These are phyloP conservation scores for Mycteria americana DNA, from an alignment of 2,797 vertebrate genomes.

Conservation along the genomic window DNA sequence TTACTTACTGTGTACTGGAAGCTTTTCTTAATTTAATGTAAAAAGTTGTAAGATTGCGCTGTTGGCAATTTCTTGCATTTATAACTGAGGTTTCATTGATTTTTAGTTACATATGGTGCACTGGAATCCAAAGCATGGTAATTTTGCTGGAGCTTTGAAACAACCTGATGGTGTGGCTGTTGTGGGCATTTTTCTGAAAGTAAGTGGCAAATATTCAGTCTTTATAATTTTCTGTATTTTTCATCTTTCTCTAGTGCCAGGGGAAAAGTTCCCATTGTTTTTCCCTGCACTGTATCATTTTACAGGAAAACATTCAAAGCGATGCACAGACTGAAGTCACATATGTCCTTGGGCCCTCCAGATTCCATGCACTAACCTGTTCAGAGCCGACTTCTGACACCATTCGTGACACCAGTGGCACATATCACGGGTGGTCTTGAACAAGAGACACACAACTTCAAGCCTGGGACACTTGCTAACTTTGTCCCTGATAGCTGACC, in stretches of 20 bases:
- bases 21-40: background rate
- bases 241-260: background rate
- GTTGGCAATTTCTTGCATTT: background rate
- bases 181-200: constrained; percentile 90
- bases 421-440: background rate
- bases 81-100: background rate
- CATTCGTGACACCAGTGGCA: background rate
- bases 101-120: constrained; percentile 94
- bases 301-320: background rate
- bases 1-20: background rate
- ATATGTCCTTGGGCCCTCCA: background rate
- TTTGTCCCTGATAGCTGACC: background rate
- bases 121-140: constrained; percentile 92
- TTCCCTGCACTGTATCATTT: background rate
- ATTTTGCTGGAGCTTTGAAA: constrained; percentile 82
- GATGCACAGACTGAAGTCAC: background rate
- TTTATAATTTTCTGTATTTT: background rate
- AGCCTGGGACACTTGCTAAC: background rate
- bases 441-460: background rate
- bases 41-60: background rate
- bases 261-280: background rate
- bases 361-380: background rate
- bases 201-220: constrained; percentile 61
- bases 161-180: constrained; percentile 90
- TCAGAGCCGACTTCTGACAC: background rate